Percentiles rank a stretch among this genome's conserved stretches.
phyloP scores from a whole-genome alignment of 2,797 vertebrate genomes.

The Ptychadena robeensis region DNA sequence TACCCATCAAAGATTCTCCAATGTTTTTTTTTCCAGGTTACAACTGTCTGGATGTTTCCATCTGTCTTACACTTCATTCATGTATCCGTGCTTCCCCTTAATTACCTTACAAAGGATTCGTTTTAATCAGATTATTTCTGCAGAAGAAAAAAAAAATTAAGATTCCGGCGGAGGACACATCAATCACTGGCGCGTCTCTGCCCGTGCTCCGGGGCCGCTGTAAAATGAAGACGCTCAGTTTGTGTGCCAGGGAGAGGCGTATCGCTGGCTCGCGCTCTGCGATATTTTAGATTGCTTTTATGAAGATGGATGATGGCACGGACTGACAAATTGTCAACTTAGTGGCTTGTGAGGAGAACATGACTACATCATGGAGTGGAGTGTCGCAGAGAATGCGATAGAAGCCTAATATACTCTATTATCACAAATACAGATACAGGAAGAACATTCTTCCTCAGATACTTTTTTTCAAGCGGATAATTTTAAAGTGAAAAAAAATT shows the following conservation, averaged over 20 bases:
- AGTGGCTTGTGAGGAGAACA: not conserved
- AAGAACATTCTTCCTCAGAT: not conserved
- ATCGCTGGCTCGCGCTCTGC: not conserved
- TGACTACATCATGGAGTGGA: not conserved
- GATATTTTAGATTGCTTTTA: constrained; percentile 13
- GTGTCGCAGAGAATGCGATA: not conserved
- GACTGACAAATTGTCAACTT: constrained; percentile 19
- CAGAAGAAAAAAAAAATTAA: not conserved
- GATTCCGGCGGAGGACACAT: constrained; percentile 27
- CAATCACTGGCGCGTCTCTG: constrained; percentile 2
- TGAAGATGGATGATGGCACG: constrained; percentile 31
- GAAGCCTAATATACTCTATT: not conserved
- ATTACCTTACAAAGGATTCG: constrained; percentile 38
- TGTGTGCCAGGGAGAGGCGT: constrained; percentile 29
- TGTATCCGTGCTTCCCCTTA: constrained; percentile 13
- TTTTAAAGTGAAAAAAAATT: too few relatives aligned
- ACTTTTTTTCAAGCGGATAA: too few relatives aligned
- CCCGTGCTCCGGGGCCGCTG: not conserved
- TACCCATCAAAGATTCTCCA: constrained; percentile 33
- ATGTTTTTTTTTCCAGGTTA: constrained; percentile 29
- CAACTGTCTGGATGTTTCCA: constrained; percentile 34
- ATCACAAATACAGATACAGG: not conserved
- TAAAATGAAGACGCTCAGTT: not conserved
- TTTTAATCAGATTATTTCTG: constrained; percentile 56
- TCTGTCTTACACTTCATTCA: constrained; percentile 33